Evolutionary conservation across 2,797 vertebrate species (phyloP).

Genomic region (Crypturellus tataupa): DNA sequence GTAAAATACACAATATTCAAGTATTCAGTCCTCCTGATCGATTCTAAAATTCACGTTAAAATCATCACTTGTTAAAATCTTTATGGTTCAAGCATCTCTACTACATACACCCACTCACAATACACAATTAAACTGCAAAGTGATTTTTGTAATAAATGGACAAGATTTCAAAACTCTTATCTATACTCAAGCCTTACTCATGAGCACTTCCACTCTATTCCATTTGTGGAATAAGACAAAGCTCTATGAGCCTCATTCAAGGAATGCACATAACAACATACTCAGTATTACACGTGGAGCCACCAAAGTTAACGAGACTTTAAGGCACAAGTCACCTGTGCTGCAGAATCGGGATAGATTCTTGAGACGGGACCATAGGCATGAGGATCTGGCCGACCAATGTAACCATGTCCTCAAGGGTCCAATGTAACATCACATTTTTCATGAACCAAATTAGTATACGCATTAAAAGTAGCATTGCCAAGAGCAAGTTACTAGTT

Average conservation of each 20-base stretch:
- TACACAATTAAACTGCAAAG: not conserved
- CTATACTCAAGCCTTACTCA: not conserved
- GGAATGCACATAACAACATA: not conserved
- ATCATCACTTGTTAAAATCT: not conserved
- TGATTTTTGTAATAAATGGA: not conserved
- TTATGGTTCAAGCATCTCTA: not conserved
- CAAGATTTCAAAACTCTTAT: not conserved
- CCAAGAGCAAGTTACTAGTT: not conserved
- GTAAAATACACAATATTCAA: not conserved
- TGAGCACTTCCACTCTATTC: not conserved
- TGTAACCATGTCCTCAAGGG: not conserved
- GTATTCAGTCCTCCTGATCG: not conserved
- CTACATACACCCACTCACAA: not conserved
- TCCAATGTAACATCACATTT: not conserved
- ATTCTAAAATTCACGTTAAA: not conserved
- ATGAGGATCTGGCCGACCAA: not conserved
- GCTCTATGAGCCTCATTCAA: not conserved
- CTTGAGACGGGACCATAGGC: not conserved
- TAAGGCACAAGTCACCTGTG: not conserved
- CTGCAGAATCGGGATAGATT: not conserved
- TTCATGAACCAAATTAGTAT: not conserved
- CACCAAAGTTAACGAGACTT: not conserved
- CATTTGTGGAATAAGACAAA: conserved; percentile 6
- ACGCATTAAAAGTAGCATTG: not conserved
- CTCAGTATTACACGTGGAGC: not conserved